Percentiles rank a stretch among this genome's conserved stretches.
These are phyloP conservation scores for Malacoraja senta DNA, from an alignment of 2,797 vertebrate genomes.

Conservation along the genomic window DNA sequence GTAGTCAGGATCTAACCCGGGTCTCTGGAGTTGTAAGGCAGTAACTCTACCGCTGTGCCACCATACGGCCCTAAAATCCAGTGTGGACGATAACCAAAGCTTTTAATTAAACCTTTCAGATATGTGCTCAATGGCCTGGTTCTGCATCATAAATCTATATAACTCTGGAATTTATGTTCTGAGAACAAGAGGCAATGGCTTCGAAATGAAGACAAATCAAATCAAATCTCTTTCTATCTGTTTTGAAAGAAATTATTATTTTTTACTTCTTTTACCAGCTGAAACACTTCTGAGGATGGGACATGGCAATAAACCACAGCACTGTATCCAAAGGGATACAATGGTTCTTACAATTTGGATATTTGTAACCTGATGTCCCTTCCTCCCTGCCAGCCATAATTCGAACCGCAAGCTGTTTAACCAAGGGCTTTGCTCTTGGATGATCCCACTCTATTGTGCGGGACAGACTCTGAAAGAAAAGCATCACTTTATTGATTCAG, in stretches of 20 bases:
- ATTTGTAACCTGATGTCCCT: not conserved
- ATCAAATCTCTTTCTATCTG: constrained; percentile 55
- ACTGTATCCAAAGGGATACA: not conserved
- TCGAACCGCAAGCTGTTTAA: not conserved
- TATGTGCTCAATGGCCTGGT: too few species aligned
- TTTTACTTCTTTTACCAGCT: constrained; percentile 81
- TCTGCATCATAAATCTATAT: too few species aligned
- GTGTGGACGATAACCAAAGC: too few species aligned
- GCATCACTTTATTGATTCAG: not conserved
- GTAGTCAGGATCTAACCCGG: too few species aligned
- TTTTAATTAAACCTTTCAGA: too few species aligned
- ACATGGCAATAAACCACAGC: constrained; percentile 83
- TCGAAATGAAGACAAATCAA: not conserved
- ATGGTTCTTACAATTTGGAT: too few species aligned
- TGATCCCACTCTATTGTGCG: not conserved
- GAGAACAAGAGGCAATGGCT: not conserved
- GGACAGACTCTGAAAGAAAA: not conserved
- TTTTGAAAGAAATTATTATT: constrained; percentile 79
- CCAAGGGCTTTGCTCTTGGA: not conserved
- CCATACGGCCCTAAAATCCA: too few species aligned
- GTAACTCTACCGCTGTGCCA: too few species aligned
- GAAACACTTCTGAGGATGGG: constrained; percentile 78
- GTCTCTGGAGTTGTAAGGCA: too few species aligned
- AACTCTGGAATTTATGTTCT: not conserved
- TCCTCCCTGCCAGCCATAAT: not conserved